Percentiles rank a stretch among this genome's conserved stretches.
These are phyloP conservation scores for Zaprionus davidi DNA, from an alignment of 1,140 invertebrate species.

Conservation along the genomic window DNA sequence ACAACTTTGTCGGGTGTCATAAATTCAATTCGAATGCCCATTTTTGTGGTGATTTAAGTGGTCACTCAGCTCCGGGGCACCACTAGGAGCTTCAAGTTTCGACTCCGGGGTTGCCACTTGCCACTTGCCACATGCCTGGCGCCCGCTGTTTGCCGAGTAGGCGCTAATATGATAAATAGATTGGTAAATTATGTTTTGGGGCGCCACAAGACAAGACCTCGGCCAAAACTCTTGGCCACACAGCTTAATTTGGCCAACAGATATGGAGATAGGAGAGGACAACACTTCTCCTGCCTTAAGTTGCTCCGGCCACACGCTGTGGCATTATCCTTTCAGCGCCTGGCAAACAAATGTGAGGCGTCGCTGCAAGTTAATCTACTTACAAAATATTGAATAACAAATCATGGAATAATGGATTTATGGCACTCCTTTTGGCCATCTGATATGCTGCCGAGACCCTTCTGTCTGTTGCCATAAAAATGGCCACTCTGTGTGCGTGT, in stretches of 20 bases:
- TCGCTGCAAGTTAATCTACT: slow-evolving; percentile 80
- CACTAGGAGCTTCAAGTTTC: slow-evolving; percentile 14
- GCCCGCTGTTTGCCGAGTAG: slow-evolving; percentile 42
- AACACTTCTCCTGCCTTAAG: too few species aligned
- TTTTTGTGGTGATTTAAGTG: slow-evolving; percentile 82
- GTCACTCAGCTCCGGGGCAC: slow-evolving; percentile 59
- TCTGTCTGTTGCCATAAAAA: slow-evolving; percentile 41
- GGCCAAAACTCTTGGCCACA: slow-evolving; percentile 28
- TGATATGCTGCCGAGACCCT: slow-evolving; percentile 67
- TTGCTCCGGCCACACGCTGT: slow-evolving; percentile 34
- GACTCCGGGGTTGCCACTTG: slow-evolving; percentile 12
- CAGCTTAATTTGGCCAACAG: slow-evolving; percentile 58
- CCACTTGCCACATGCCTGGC: background rate
- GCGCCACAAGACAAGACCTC: slow-evolving; percentile 5
- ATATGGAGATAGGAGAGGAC: slow-evolving; percentile 3
- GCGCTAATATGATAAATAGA: slow-evolving; percentile 82
- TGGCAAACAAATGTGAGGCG: slow-evolving; percentile 72
- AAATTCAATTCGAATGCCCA: slow-evolving; percentile 81
- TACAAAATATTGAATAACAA: slow-evolving; percentile 84
- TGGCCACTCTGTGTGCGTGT: slow-evolving; percentile 3
- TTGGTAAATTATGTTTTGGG: slow-evolving; percentile 76
- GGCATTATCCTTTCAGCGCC: slow-evolving; percentile 68
- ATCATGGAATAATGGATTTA: slow-evolving; percentile 83
- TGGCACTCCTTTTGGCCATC: slow-evolving; percentile 72
- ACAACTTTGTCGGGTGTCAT: slow-evolving; percentile 71